Percentiles rank a stretch among this genome's conserved stretches.
Evolutionary conservation across 2,797 vertebrate genomes (phyloP).

Genomic region (Malurus splendens): DNA sequence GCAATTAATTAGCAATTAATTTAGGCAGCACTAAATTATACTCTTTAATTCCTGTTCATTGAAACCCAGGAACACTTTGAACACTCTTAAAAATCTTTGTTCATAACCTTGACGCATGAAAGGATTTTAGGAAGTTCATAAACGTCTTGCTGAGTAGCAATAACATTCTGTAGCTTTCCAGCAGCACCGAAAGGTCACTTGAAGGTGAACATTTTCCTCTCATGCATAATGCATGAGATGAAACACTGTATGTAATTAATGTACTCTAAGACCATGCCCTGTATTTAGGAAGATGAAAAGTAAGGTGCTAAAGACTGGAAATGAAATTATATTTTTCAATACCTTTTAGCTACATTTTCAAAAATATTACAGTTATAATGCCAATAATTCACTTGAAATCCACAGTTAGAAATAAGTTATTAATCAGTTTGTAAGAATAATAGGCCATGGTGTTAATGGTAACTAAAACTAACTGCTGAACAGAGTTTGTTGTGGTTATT

Average conservation of each 20-base stretch:
- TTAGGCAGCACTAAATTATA: not conserved
- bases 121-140: slow-evolving; percentile 35
- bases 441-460: not conserved
- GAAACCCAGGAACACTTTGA: slow-evolving; percentile 28
- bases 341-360: slow-evolving; percentile 28
- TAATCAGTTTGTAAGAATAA: slow-evolving; percentile 10
- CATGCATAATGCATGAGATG: not conserved
- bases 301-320: slow-evolving; percentile 17
- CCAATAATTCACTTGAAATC: slow-evolving; percentile 13
- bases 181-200: slow-evolving; percentile 9
- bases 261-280: not conserved
- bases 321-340: slow-evolving; percentile 23
- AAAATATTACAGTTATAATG: slow-evolving; percentile 1
- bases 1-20: slow-evolving; percentile 1
- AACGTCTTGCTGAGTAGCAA: slow-evolving; percentile 33
- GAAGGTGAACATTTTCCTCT: slow-evolving; percentile 1
- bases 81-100: not conserved
- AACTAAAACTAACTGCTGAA: not conserved
- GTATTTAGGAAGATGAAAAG: slow-evolving; percentile 6
- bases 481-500: slow-evolving; percentile 12
- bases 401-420: slow-evolving; percentile 5
- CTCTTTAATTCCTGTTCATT: slow-evolving; percentile 4
- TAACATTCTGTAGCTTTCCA: slow-evolving; percentile 16
- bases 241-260: not conserved
- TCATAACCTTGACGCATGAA: not conserved